A percentile compares a stretch with the other conserved stretches of the same genome.
Evolutionary conservation across 2,113 vertebrate genomes (phyloP).

Genomic region (Amia ocellicauda): DNA sequence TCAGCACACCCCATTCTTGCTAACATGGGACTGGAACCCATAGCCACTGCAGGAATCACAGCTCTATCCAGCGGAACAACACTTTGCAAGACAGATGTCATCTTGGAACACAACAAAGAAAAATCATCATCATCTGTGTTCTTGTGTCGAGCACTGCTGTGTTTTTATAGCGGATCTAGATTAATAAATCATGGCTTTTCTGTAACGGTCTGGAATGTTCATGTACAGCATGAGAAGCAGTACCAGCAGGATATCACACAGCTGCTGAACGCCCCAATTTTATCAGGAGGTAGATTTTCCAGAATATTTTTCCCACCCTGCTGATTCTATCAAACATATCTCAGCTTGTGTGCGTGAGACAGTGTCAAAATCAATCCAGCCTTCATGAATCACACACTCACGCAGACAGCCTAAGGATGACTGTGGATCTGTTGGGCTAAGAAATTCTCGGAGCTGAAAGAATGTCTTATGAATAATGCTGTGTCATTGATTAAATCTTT

Average conservation of each 20-base stretch:
- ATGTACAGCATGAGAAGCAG: not conserved
- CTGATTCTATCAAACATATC: slow-evolving; percentile 44
- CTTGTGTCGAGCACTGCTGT: too few species aligned
- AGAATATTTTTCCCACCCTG: slow-evolving; percentile 30
- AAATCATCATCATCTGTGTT: too few species aligned
- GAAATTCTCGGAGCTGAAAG: not conserved
- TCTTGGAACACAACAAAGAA: too few species aligned
- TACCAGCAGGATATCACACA: slow-evolving; percentile 4
- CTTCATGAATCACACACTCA: slow-evolving; percentile 41
- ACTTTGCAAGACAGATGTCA: too few species aligned
- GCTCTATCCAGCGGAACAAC: too few species aligned
- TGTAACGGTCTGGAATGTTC: not conserved
- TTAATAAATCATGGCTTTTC: not conserved
- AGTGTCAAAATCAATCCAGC: slow-evolving; percentile 43
- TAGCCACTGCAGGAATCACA: too few species aligned
- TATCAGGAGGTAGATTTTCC: slow-evolving; percentile 33
- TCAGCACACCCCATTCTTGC: too few species aligned
- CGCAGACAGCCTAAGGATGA: slow-evolving; percentile 27
- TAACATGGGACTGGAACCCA: too few species aligned
- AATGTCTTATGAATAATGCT: too few species aligned
- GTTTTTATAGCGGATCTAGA: slow-evolving; percentile 4
- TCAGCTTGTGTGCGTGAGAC: slow-evolving; percentile 36
- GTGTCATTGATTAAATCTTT: too few species aligned
- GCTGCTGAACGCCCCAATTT: slow-evolving; percentile 50
- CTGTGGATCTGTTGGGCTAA: not conserved